Evolutionary conservation across 2,888 invertebrate species (phyloP).

Genomic region (Aphidoletes aphidimyza): DNA sequence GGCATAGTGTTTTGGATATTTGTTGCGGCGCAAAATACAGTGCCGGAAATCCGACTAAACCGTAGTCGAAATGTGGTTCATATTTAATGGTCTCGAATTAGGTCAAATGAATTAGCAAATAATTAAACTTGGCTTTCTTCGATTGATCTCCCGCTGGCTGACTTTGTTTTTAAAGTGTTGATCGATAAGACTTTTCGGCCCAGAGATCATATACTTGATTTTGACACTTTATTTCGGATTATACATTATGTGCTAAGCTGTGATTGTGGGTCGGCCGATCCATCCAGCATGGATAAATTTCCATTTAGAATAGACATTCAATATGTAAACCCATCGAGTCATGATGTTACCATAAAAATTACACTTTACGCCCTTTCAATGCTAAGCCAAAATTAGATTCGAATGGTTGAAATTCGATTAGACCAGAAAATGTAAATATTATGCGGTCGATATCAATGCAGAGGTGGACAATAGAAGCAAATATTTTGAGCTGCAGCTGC

Average conservation of each 20-base stretch:
- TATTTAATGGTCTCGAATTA: constrained; percentile 14
- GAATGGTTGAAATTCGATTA: neutral
- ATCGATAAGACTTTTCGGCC: neutral
- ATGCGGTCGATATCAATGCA: neutral
- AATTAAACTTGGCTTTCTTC: constrained; percentile 47
- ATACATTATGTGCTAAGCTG: neutral
- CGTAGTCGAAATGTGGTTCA: neutral
- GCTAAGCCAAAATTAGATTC: neutral
- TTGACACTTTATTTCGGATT: neutral
- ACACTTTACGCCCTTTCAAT: neutral
- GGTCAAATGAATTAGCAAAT: constrained; percentile 50
- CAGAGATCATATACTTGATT: neutral
- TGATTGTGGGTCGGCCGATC: neutral
- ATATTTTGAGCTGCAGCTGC: neutral
- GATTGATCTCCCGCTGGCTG: constrained; percentile 31
- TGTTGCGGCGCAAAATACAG: neutral
- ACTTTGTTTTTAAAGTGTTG: too few relatives aligned
- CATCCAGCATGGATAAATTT: neutral
- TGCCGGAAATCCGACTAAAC: neutral
- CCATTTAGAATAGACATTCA: neutral
- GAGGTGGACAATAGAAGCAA: neutral
- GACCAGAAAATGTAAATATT: constrained; percentile 28
- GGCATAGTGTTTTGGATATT: neutral
- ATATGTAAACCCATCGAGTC: neutral
- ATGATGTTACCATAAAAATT: neutral